Percentiles rank a stretch among this genome's conserved stretches.
Conservation (phyloP, 2,888 invertebrate genomes). For the Polylopha cassiicola region DNA sequence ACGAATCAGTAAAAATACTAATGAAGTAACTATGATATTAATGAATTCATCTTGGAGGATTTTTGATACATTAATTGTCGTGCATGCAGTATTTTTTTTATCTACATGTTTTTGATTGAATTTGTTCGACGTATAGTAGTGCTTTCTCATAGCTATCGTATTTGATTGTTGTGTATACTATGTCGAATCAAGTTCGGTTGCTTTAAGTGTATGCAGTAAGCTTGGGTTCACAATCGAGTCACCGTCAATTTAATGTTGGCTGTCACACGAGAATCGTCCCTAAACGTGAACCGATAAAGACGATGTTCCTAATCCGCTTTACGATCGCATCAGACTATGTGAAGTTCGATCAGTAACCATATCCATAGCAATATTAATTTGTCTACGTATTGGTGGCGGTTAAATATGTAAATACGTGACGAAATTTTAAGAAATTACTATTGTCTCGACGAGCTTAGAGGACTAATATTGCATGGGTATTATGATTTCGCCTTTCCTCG, state of each 20-base stretch:
- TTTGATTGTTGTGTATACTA: constrained; percentile 10
- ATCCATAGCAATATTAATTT: constrained; percentile 71
- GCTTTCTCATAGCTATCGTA: constrained; percentile 18
- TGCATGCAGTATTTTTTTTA: constrained; percentile 68
- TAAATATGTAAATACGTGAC: constrained; percentile 39
- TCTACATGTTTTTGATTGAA: constrained; percentile 58
- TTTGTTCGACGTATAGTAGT: constrained; percentile 39
- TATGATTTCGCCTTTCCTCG: constrained; percentile 19
- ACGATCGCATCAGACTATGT: constrained; percentile 58
- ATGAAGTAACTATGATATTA: constrained; percentile 29
- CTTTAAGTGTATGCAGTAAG: constrained; percentile 70
- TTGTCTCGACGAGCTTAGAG: constrained; percentile 47
- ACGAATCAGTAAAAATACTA: constrained; percentile 27
- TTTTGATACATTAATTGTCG: constrained; percentile 63
- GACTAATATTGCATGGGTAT: constrained; percentile 75
- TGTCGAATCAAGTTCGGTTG: constrained; percentile 50
- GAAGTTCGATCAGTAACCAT: constrained; percentile 47
- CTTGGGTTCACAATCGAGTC: constrained; percentile 57
- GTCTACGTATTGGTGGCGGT: constrained; percentile 61
- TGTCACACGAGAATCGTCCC: constrained; percentile 31
- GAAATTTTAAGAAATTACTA: constrained; percentile 33
- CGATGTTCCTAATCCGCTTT: constrained; percentile 54
- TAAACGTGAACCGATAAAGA: constrained; percentile 52
- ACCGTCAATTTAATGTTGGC: constrained; percentile 18
- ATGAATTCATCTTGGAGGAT: constrained; percentile 57